Evolutionary conservation across 2,113 vertebrate species (phyloP).

Genomic region (Urocynchramus pylzowi): DNA sequence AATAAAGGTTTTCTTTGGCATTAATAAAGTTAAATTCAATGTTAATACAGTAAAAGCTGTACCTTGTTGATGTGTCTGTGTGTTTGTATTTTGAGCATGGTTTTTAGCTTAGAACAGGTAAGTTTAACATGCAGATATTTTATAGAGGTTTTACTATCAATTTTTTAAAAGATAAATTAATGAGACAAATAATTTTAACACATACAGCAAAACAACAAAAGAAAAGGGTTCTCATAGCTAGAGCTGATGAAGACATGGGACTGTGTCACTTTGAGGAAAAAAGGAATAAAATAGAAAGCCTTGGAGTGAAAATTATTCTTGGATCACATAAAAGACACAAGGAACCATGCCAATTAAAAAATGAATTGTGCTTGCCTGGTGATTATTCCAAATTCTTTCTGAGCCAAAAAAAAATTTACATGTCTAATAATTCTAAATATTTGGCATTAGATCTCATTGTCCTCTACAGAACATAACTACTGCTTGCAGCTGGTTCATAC

Average conservation of each 20-base stretch:
- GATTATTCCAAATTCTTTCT: neutral
- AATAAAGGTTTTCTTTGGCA: neutral
- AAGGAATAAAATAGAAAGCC: neutral
- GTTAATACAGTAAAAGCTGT: neutral
- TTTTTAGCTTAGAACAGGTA: neutral
- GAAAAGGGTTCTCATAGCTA: neutral
- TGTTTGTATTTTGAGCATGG: neutral
- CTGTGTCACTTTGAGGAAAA: accelerated
- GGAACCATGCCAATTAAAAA: neutral
- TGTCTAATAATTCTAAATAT: neutral
- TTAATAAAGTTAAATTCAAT: neutral
- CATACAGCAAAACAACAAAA: neutral
- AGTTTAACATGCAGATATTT: neutral
- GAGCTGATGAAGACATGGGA: neutral
- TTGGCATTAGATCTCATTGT: neutral
- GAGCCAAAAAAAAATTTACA: neutral
- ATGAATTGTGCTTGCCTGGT: neutral
- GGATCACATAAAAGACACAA: neutral
- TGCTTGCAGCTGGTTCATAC: neutral
- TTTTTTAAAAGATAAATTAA: neutral
- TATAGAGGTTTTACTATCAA: neutral
- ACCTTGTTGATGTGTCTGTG: neutral
- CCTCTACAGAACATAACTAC: neutral
- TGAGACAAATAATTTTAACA: neutral
- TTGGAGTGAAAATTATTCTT: neutral